phyloP scores from a whole-genome alignment of 1,140 invertebrate genomes.

The Drosophila rhopaloa region DNA sequence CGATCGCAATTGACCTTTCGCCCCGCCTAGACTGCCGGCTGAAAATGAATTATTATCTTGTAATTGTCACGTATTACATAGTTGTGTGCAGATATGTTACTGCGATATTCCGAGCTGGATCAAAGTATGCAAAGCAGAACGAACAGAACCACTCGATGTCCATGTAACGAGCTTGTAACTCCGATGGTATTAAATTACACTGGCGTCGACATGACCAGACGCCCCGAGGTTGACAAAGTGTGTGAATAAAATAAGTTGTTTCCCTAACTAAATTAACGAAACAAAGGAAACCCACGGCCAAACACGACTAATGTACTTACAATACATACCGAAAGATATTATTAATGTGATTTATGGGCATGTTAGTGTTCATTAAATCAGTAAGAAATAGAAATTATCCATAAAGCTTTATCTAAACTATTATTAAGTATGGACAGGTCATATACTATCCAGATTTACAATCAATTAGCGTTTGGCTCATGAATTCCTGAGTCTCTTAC shows the following conservation, averaged over 20 bases:
- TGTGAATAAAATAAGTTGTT: slow-evolving; percentile 17
- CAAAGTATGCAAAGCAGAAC: slow-evolving; percentile 32
- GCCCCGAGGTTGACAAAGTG: not conserved
- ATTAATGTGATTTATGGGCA: slow-evolving; percentile 52
- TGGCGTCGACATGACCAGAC: slow-evolving; percentile 16
- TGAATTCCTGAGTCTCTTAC: not conserved
- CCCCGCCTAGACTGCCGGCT: slow-evolving; percentile 12
- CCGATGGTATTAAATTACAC: slow-evolving; percentile 35
- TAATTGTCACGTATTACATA: slow-evolving; percentile 77
- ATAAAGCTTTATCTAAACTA: slow-evolving; percentile 15
- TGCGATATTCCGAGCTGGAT: not conserved
- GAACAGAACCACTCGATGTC: slow-evolving; percentile 18
- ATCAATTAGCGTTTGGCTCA: slow-evolving; percentile 6
- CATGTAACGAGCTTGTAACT: slow-evolving; percentile 30
- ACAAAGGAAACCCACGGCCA: slow-evolving; percentile 10
- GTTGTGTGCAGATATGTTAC: slow-evolving; percentile 55
- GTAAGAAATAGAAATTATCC: slow-evolving; percentile 21
- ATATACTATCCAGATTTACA: slow-evolving; percentile 13
- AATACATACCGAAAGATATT: slow-evolving; percentile 17
- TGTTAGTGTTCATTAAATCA: slow-evolving; percentile 33
- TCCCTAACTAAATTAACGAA: slow-evolving; percentile 1
- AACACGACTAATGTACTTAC: not conserved
- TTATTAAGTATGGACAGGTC: slow-evolving; percentile 32
- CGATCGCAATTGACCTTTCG: slow-evolving; percentile 68
- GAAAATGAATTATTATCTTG: slow-evolving; percentile 72